phyloP scores from a whole-genome alignment of 2,888 invertebrate genomes.

The Zonitis immaculata region DNA sequence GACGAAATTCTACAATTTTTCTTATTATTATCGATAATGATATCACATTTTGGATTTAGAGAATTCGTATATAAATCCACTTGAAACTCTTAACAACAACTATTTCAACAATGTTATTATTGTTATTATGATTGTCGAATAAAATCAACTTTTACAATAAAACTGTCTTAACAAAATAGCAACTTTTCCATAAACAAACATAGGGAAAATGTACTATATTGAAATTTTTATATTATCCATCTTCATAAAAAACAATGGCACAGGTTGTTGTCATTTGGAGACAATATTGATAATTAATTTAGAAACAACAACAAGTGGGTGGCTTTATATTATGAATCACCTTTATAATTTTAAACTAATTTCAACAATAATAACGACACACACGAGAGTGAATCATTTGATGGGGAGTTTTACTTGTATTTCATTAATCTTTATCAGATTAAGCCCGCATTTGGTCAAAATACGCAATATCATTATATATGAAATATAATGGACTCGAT shows the following conservation, averaged over 20 bases:
- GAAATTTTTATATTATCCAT: too few species aligned
- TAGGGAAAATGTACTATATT: too few species aligned
- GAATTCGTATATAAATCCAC: not conserved
- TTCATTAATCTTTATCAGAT: not conserved
- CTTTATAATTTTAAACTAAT: too few species aligned
- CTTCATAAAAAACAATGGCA: too few species aligned
- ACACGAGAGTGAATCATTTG: not conserved
- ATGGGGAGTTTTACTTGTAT: not conserved
- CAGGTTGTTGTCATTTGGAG: too few species aligned
- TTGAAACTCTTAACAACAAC: not conserved
- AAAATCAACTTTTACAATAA: not conserved
- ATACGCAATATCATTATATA: too few species aligned
- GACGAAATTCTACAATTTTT: not conserved
- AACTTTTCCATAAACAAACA: not conserved
- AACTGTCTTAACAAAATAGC: not conserved
- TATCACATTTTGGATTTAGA: not conserved
- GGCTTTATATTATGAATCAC: too few species aligned
- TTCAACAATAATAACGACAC: too few species aligned
- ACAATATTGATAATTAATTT: too few species aligned
- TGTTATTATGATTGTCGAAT: not conserved
- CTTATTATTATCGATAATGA: not conserved
- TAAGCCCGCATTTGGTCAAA: not conserved
- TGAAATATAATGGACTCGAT: too few species aligned
- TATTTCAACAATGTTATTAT: not conserved
- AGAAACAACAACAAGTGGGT: too few species aligned